Evolutionary conservation across 92 coral and sea anemone species (phyloP), one percentile per base, ranked within the genome.

Genomic region (Porites lobata): DNA sequence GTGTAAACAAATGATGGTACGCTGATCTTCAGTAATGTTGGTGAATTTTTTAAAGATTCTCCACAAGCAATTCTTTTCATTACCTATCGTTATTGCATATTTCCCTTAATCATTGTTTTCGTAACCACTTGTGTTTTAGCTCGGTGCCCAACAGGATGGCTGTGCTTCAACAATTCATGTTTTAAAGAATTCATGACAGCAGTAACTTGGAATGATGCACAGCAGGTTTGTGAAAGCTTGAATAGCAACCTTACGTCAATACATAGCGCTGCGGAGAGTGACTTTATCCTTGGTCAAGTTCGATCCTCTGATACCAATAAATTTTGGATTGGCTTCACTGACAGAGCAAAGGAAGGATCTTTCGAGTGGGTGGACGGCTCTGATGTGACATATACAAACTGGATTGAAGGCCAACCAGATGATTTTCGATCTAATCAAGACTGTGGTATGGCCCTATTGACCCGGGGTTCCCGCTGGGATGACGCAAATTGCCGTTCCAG

Each of bases 251-350:
- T 65, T 6, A 8, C 69, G 29, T 65, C 69, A 26, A 65, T 65
- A n/a, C 43, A 6, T 11, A 65, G 69, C 69, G 29, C 10, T 0
- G 9, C 8, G 69, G 69, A 65, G 29, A 9, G 19, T 6, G 69
- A 65, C 8, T 65, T 65, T 29, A 21, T 65, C 21, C 9, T 12
- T 65, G 11, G 69, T 65, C 69, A 65, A 8, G 29, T 65, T 21
- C 8, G 19, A 8, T n/a, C 69, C 19, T 0, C n/a, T n/a, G 38
- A 65, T 18, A 14, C 69, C 26, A 8, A 0, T 6, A 0, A 6
- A 3, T 18, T 76, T 76, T 24, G 38, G 66, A 76, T 76, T 76
- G 81, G 81, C 52, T 17, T 76, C 67, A 76, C 17, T 12, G 81
- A 76, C 62, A 58, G 14, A 26, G 24, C 24, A 54, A 54, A 76